Conservation (phyloP, 2,888 invertebrate genomes). For the Cosmia pyralina region DNA sequence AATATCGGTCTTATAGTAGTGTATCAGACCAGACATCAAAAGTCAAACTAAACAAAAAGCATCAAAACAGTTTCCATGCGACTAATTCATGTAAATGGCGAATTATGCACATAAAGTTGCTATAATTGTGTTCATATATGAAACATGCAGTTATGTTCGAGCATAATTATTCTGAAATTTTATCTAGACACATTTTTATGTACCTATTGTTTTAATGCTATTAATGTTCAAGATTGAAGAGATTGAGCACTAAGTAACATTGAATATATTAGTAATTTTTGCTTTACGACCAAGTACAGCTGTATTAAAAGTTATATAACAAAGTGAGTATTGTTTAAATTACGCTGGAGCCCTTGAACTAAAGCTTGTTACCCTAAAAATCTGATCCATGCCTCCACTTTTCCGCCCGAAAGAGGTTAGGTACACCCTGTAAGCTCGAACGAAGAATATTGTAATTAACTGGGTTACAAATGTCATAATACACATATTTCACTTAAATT, state of each 20-base stretch:
- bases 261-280: conserved; percentile 18
- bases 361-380: conserved; percentile 30
- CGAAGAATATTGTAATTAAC: conserved; percentile 17
- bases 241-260: conserved; percentile 11
- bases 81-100: conserved; percentile 45
- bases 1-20: neutral
- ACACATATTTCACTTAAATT: neutral
- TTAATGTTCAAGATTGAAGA: conserved; percentile 44
- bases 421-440: conserved; percentile 12
- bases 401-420: neutral
- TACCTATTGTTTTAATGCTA: conserved; percentile 38
- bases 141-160: conserved; percentile 47
- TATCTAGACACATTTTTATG: conserved; percentile 42
- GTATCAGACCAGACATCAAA: neutral
- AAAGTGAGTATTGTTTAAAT: conserved; percentile 1
- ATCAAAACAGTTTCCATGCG: conserved; percentile 27
- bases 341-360: conserved; percentile 37
- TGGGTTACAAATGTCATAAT: conserved; percentile 18
- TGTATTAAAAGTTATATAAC: neutral
- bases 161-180: conserved; percentile 36
- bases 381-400: conserved; percentile 7
- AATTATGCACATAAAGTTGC: conserved; percentile 45
- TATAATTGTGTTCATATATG: conserved; percentile 41
- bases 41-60: conserved; percentile 21
- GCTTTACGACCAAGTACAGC: neutral